A percentile compares a stretch with the other conserved stretches of the same genome.
phyloP scores from a whole-genome alignment of 2,797 vertebrate species.

The Apogon hyalosoma region DNA sequence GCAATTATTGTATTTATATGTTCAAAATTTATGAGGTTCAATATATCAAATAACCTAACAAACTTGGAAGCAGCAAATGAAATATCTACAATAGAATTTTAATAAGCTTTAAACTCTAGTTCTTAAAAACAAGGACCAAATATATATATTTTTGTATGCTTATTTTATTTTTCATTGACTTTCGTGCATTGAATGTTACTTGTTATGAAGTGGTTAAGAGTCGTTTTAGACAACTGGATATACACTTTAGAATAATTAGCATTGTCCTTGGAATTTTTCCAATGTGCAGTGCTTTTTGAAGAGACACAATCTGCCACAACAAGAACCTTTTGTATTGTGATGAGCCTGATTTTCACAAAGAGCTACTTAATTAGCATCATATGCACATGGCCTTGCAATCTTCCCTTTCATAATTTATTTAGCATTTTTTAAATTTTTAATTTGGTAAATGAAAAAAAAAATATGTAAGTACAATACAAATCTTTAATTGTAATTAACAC shows the following conservation, averaged over 20 bases:
- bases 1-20: background rate
- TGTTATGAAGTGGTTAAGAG: background rate
- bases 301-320: too few relatives aligned
- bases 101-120: constrained; percentile 1
- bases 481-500: background rate
- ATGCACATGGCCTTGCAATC: too few relatives aligned
- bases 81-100: background rate
- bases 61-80: too few relatives aligned
- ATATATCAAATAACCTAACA: background rate
- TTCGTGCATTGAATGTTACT: background rate
- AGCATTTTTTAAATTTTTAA: too few relatives aligned
- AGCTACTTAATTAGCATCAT: too few relatives aligned
- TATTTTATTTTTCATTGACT: background rate
- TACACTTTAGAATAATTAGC: background rate
- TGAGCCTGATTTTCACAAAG: too few relatives aligned
- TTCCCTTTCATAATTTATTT: too few relatives aligned
- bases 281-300: too few relatives aligned
- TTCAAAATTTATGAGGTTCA: constrained; percentile 13
- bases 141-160: background rate
- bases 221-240: background rate
- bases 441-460: background rate
- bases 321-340: too few relatives aligned
- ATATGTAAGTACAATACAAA: background rate
- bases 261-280: too few relatives aligned
- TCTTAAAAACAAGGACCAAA: background rate